Evolutionary conservation across 1,140 invertebrate genomes (phyloP), one percentile per base, ranked within the genome.

Genomic region (Littorina saxatilis): DNA sequence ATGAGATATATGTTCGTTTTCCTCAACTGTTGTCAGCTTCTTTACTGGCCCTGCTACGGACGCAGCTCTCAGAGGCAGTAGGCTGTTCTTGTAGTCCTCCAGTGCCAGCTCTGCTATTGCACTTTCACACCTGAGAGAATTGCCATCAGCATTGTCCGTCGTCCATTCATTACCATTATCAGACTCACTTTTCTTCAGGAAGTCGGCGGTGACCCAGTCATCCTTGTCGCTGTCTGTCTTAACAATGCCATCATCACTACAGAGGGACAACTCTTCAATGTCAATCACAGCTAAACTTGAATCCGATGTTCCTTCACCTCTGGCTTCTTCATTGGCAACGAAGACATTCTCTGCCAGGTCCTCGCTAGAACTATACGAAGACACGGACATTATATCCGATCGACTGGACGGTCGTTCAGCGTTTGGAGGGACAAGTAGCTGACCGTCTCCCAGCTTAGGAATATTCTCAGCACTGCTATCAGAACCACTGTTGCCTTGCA

Each of bases 281-380:
- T 29, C 58, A 61, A 29, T 23, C 9, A 61, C 27, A 29, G 20
- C 58, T 23, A 61, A 61, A 7, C n/a, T n/a, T n/a, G n/a, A n/a
- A n/a, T n/a, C n/a, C n/a, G n/a, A n/a, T 29, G 5, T 23, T 61
- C 58, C 20, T 61, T 61, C 58, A 11, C 58, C 20, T 23, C n/a
- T 47, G 43, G 43, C 5, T 5, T n/a, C 58, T 3, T 75, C 83
- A 29, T 78, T 37, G 63, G 78, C 77, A 37, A 80, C 73, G 66
- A 68, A 85, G 20, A 85, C 78, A n/a, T 73, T 82, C 7, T 77
- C 66, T 27, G 52, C 39, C 40, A 74, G 11, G 37, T 73, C 70
- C 43, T 73, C 70, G 43, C 40, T 50, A n/a, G 70, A 73, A 39
- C n/a, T n/a, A 29, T 9, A 47, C 7, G 70, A 73, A 27, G 40